Evolutionary conservation across 2,888 invertebrate genomes (phyloP).

Genomic region (Pandemis cinnamomeana): DNA sequence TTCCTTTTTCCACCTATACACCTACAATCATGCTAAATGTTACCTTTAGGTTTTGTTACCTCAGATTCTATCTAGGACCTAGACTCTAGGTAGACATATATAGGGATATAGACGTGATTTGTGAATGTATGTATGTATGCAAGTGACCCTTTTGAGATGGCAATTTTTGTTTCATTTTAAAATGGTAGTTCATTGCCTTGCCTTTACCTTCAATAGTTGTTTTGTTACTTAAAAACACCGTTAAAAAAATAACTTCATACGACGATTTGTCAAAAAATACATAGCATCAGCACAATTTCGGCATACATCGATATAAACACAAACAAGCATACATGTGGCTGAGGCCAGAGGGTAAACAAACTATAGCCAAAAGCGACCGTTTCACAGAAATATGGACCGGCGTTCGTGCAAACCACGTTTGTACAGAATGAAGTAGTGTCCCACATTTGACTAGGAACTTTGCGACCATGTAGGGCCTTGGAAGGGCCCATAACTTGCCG

Average conservation of each 20-base stretch:
- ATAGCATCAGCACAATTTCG: neutral
- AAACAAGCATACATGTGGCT: neutral
- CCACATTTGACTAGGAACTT: constrained; percentile 15
- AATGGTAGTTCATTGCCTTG: no score
- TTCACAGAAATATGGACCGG: constrained; percentile 15
- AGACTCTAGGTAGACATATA: no score
- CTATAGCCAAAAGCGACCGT: constrained; percentile 10
- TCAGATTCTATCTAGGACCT: no score
- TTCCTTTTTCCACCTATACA: no score
- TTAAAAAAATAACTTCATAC: neutral
- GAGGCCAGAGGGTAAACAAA: constrained; percentile 7
- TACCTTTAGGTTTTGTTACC: no score
- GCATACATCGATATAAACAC: neutral
- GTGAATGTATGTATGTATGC: no score
- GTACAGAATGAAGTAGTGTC: constrained; percentile 10
- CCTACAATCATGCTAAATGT: no score
- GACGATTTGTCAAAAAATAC: neutral
- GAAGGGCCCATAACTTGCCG: constrained; percentile 54
- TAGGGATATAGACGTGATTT: no score
- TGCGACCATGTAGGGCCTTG: constrained; percentile 50
- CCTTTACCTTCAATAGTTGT: no score
- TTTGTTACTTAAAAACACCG: neutral
- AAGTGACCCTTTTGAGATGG: no score
- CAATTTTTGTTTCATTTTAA: no score
- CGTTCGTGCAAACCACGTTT: constrained; percentile 3